Percentiles rank a stretch among this genome's conserved stretches.
Evolutionary conservation across 2,888 invertebrate species (phyloP).

Genomic region (Drosophila atripex): DNA sequence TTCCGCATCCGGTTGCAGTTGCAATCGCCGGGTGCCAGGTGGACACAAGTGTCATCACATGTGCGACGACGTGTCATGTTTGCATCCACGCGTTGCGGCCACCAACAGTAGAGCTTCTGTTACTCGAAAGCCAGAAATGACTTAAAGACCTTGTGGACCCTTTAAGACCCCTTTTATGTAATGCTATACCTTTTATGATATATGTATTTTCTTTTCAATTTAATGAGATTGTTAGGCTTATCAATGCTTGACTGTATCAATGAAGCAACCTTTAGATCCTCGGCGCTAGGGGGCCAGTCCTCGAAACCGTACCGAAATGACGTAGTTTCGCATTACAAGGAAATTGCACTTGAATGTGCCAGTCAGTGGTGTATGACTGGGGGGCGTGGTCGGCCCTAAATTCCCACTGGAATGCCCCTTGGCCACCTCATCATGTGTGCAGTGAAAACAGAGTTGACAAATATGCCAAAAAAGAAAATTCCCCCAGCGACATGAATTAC

Average conservation of each 20-base stretch:
- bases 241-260: conserved; percentile 24
- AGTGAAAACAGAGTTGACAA: conserved; percentile 71
- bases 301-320: conserved; percentile 69
- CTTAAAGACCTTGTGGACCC: background rate
- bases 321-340: conserved; percentile 80
- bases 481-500: conserved; percentile 58
- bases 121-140: background rate
- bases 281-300: conserved; percentile 31
- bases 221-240: background rate
- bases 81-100: conserved; percentile 57
- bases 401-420: conserved; percentile 5
- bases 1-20: conserved; percentile 39
- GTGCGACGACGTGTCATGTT: conserved; percentile 74
- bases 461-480: conserved; percentile 71
- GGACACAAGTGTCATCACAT: conserved; percentile 63
- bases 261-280: conserved; percentile 12
- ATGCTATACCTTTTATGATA: too few species aligned
- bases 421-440: conserved; percentile 44
- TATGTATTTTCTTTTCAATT: too few species aligned
- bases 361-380: conserved; percentile 45
- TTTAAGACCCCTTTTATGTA: background rate
- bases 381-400: conserved; percentile 53
- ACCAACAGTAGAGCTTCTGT: conserved; percentile 14
- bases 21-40: conserved; percentile 51
- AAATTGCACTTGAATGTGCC: conserved; percentile 80